Conservation (phyloP, 2,113 vertebrate species). For the Columba livia region DNA sequence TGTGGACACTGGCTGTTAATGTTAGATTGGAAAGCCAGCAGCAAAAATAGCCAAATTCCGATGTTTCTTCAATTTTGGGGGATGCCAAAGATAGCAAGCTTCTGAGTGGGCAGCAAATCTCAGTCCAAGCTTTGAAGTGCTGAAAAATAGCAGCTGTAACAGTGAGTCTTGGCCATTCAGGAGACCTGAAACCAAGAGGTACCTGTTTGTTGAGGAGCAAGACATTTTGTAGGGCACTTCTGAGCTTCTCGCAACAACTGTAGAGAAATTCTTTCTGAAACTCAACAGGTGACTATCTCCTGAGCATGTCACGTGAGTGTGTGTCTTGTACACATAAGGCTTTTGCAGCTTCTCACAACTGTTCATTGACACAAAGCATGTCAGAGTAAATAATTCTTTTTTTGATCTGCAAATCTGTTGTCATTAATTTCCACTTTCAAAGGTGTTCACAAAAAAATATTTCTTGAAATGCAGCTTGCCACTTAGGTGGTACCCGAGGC, state of each 20-base stretch:
- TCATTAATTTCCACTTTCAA: background rate
- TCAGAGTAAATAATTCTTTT: background rate
- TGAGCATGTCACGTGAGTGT: background rate
- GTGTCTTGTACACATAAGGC: background rate
- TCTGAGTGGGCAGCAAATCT: background rate
- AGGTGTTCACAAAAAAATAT: background rate
- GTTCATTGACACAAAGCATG: background rate
- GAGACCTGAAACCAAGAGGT: background rate
- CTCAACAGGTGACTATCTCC: background rate
- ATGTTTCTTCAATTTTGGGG: background rate
- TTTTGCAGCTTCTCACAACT: background rate
- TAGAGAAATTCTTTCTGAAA: background rate
- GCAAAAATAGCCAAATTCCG: background rate
- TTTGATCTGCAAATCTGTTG: background rate
- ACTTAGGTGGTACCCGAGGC: background rate
- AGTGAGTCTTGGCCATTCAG: background rate
- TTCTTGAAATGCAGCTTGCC: background rate
- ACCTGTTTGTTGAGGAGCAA: background rate
- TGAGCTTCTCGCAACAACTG: background rate
- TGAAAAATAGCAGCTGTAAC: background rate
- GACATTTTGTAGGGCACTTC: background rate
- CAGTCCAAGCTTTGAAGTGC: background rate
- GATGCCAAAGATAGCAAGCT: slow-evolving; percentile 32
- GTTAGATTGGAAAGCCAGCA: background rate
- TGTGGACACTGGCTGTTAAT: slow-evolving; percentile 18